Evolutionary conservation across 2,888 invertebrate genomes (phyloP), one percentile per base, ranked within the genome.

Genomic region (Graphium colonna): DNA sequence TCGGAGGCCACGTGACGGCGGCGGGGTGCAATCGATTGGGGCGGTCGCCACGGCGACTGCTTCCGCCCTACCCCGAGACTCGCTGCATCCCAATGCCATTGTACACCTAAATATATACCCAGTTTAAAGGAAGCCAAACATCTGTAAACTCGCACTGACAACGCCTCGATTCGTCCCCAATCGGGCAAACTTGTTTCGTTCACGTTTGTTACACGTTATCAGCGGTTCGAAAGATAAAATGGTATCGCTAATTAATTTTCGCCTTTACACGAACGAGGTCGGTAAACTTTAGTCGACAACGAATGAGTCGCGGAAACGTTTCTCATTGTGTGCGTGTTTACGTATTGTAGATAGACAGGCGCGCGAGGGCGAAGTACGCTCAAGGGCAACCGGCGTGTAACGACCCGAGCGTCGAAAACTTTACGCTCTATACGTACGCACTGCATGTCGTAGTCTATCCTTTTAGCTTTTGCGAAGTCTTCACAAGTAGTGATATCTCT

Each of bases 381-480:
- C 86, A 86, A 87, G 85, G 86, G 79, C 84, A 83, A 65, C 64
- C 71, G 66, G 59, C 74, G 85, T 82, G 68, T 79, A 79, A 79
- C 74, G 84, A 85, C 82, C 85, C 77, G 73, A 69, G 69, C 63
- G 67, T 71, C 65, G 56, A 62, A 68, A 67, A 69, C 63, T 61
- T 53, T 60, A 63, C 62, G 60, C 59, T 68, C 62, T 56, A 67
- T 65, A 67, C 60, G 60, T 36, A 31, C 38, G 5, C 42, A 51
- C 12, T 36, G 9, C 31, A 12, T 31, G 36, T 39, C 28, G 42
- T 41, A 39, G 7, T 45, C 45, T 51, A 26, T 26, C 17, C 38
- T 33, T 31, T 39, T 17, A n/a, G 28, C 13, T 28, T 38, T 12
- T 51, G 12, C 21, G 16, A n/a, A 47, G 8, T 41, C 18, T 1